Evolutionary conservation across 2,797 vertebrate genomes (phyloP).

Genomic region (Acanthurus lineatus): DNA sequence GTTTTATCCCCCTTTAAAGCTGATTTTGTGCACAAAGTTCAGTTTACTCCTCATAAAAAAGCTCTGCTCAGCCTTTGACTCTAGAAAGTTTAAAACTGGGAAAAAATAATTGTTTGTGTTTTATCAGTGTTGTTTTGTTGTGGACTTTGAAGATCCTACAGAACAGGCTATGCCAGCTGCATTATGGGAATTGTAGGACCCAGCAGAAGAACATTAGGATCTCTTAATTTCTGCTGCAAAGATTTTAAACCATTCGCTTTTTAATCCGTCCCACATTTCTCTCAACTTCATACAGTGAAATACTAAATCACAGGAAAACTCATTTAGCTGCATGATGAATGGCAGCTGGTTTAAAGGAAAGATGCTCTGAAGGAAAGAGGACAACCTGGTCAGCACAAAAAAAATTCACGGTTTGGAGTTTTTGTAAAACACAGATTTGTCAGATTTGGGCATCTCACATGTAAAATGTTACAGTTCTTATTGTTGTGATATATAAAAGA

Average conservation of each 20-base stretch:
- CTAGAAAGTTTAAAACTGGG: background rate
- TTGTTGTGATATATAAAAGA: no score
- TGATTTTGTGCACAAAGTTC: background rate
- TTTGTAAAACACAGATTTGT: no score
- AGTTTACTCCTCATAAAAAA: background rate
- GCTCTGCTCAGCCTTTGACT: background rate
- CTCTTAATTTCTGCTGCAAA: background rate
- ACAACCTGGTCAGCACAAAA: no score
- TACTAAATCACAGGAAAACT: background rate
- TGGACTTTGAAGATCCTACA: no score
- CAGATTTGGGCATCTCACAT: no score
- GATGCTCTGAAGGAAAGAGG: background rate
- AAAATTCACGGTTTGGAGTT: no score
- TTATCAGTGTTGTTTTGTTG: background rate
- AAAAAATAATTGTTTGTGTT: background rate
- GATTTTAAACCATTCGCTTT: background rate
- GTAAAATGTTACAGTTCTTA: no score
- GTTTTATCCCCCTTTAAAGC: conserved; percentile 1
- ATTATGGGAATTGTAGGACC: conserved; percentile 7
- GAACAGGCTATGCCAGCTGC: background rate
- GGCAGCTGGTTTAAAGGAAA: background rate
- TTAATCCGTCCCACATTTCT: background rate
- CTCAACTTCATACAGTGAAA: background rate
- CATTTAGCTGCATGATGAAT: background rate
- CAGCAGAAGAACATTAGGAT: background rate